phyloP scores from a whole-genome alignment of 2,888 invertebrate genomes.

The Eulithis prunata region DNA sequence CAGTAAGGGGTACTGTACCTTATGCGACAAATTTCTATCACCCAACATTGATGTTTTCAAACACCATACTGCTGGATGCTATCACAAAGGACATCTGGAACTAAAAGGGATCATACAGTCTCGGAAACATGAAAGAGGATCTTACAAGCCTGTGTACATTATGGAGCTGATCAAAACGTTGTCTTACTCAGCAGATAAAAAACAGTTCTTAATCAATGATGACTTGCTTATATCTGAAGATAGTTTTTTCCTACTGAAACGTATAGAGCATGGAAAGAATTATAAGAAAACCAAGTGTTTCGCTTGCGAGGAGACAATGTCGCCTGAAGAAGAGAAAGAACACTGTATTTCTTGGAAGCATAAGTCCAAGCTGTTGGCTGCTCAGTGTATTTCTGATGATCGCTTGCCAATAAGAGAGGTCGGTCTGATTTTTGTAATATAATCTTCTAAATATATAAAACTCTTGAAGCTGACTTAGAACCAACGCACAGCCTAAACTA shows the following conservation, averaged over 20 bases:
- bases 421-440: slow-evolving; percentile 25
- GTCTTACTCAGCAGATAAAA: slow-evolving; percentile 21
- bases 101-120: slow-evolving; percentile 48
- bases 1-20: slow-evolving; percentile 57
- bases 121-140: slow-evolving; percentile 39
- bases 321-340: slow-evolving; percentile 40
- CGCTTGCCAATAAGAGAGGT: slow-evolving; percentile 64
- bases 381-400: slow-evolving; percentile 43
- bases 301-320: slow-evolving; percentile 52
- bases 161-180: slow-evolving; percentile 25
- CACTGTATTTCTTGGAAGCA: slow-evolving; percentile 56
- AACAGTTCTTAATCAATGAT: slow-evolving; percentile 20
- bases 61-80: slow-evolving; percentile 54
- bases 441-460: too few species aligned
- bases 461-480: too few species aligned
- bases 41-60: slow-evolving; percentile 52
- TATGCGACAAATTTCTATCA: slow-evolving; percentile 58
- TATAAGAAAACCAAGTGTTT: slow-evolving; percentile 55
- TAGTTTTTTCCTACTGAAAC: slow-evolving; percentile 51
- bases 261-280: slow-evolving; percentile 43
- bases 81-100: slow-evolving; percentile 57
- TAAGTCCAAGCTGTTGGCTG: slow-evolving; percentile 47
- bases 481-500: too few species aligned
- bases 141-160: slow-evolving; percentile 13
- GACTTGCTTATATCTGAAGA: slow-evolving; percentile 49